These are phyloP conservation scores for Procambarus clarkii DNA, from an alignment of 1,140 invertebrate species.

Conservation along the genomic window DNA sequence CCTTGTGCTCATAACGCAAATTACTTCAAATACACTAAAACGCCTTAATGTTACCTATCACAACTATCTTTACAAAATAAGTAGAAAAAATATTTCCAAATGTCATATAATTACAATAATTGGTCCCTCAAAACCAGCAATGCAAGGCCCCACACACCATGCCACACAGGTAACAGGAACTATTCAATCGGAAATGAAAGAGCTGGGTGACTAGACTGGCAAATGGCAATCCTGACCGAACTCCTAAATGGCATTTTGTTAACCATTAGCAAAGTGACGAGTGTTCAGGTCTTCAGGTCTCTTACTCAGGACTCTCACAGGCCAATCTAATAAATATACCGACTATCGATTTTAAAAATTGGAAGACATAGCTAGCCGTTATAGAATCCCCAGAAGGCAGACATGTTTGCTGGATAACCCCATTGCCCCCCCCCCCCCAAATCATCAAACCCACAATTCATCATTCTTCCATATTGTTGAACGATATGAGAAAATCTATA, in stretches of 20 bases:
- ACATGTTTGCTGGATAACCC: background rate
- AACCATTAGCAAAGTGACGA: background rate
- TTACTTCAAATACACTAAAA: background rate
- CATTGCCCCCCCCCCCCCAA: too few relatives aligned
- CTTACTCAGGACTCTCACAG: constrained; percentile 20
- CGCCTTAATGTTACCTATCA: constrained; percentile 1
- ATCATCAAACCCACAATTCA: background rate
- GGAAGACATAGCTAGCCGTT: constrained; percentile 5
- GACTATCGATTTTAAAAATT: background rate
- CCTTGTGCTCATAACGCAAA: background rate
- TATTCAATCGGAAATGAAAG: constrained; percentile 1
- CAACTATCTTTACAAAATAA: constrained; percentile 42
- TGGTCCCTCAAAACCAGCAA: constrained; percentile 31
- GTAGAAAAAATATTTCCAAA: constrained; percentile 53
- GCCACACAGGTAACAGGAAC: constrained; percentile 33
- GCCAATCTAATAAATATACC: constrained; percentile 22
- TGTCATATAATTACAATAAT: background rate
- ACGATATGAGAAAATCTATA: too few relatives aligned
- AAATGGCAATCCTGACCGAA: constrained; percentile 22
- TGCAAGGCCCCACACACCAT: constrained; percentile 4
- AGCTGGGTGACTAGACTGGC: constrained; percentile 44
- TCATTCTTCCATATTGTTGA: too few relatives aligned
- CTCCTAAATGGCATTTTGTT: background rate
- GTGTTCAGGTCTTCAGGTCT: background rate
- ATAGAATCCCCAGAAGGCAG: background rate